Base-by-base conservation (phyloP, 2,797 vertebrate genomes). In the Eutrigla gurnardus region DNA sequence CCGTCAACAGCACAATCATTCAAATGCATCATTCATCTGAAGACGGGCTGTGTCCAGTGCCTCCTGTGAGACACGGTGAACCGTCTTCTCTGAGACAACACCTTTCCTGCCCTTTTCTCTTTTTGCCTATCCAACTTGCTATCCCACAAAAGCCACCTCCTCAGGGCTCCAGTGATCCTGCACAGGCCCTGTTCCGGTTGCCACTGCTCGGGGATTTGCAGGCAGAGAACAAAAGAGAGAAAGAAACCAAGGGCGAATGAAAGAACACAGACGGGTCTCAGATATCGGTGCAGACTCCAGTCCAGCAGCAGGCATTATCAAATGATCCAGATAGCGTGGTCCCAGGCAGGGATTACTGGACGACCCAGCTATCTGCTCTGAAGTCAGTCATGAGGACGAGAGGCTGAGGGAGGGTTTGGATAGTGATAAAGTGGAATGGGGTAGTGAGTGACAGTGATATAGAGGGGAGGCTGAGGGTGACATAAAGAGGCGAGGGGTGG, bases 261-360 rank as follows among this genome's bases (percentile, higher is more conserved):
- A 76, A 65, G 68, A 81, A 70, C 58, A 78, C 69, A 81, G 79
- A 70, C 75, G 7, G 62, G 84, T 81, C 68, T 88, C 79, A 9
- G 75, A 82, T 90, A 85, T 82, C 86, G 55, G 78, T 9, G n/a
- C 65, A 3, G 77, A 78, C 83, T 81, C 58, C 1, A 33, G 54
- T 91, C 75, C 82, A 71, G 70, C n/a, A 2, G 63, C 83, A 83
- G 72, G 72, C 66, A 70, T 81, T 84, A 91, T 91, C 84, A 84
- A 74, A 73, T 54, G 47, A 87, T 87, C 75, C 85, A 71, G 83
- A 92, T 83, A 86, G 75, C 7, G 3, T 61, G 80, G 85, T 86
- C 82, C 72, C 73, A 50, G 87, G 88, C 85, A 70, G 78, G 83
- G 86, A 93, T 92, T 88, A 91, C 81, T 82, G 73, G 82, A 70